Evolutionary conservation across 2,888 invertebrate species (phyloP).

Genomic region (Eupithecia insigniata): DNA sequence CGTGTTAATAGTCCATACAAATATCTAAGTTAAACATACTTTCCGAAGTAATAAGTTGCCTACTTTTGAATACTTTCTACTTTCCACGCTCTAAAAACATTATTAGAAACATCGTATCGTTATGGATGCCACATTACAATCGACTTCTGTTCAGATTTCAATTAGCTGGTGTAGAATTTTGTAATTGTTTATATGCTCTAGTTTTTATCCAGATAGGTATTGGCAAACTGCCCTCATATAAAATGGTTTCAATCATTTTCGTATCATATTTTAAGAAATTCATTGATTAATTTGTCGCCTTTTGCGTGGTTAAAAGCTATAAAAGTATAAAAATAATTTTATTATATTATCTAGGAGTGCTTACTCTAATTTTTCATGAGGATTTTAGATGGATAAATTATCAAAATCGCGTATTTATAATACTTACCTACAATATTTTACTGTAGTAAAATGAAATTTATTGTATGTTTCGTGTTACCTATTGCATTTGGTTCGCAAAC

Average conservation of each 20-base stretch:
- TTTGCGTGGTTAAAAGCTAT: no score
- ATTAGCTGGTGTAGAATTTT: slow-evolving; percentile 25
- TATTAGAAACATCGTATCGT: slow-evolving; percentile 77
- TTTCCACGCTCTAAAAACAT: slow-evolving; percentile 83
- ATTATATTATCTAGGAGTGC: no score
- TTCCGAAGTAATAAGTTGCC: slow-evolving; percentile 74
- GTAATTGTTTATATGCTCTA: slow-evolving; percentile 10
- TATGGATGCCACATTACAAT: slow-evolving; percentile 72
- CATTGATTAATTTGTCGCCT: background rate
- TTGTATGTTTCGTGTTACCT: slow-evolving; percentile 57
- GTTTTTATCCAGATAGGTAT: background rate
- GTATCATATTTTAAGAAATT: background rate
- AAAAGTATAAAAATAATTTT: no score
- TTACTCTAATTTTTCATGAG: background rate
- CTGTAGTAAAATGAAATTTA: slow-evolving; percentile 40
- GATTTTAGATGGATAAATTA: background rate
- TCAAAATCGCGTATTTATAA: background rate
- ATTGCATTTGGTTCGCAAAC: slow-evolving; percentile 65
- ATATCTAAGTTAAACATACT: slow-evolving; percentile 62
- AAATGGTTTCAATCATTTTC: background rate
- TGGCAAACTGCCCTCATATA: slow-evolving; percentile 5
- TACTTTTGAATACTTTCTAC: slow-evolving; percentile 82
- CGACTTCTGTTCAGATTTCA: slow-evolving; percentile 58
- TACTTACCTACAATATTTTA: background rate
- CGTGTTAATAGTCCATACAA: slow-evolving; percentile 37